Conservation (phyloP, 2,888 invertebrate species). For the Platynereis dumerilii region DNA sequence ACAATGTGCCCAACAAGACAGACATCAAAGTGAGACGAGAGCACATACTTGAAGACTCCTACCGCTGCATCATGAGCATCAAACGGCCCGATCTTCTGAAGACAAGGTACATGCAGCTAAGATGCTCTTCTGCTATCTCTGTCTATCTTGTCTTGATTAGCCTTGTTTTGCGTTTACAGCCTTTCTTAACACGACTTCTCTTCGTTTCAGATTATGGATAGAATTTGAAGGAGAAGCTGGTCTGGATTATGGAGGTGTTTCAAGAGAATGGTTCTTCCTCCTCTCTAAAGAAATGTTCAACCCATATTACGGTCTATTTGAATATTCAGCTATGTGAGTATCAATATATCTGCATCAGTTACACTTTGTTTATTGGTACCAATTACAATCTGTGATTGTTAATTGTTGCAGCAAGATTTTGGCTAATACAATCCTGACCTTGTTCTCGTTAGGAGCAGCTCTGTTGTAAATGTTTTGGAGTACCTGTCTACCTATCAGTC, state of each 20-base stretch:
- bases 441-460: too few species aligned
- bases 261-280: constrained; percentile 98
- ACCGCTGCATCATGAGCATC: constrained; percentile 90
- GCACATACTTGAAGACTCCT: constrained; percentile 96
- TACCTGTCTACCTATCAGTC: too few species aligned
- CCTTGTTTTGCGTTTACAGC: too few species aligned
- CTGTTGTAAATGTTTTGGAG: too few species aligned
- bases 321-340: constrained; percentile 96
- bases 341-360: background rate
- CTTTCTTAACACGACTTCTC: too few species aligned
- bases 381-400: too few species aligned
- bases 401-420: too few species aligned
- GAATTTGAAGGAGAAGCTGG: constrained; percentile 96
- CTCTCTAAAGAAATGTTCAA: constrained; percentile 99
- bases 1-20: constrained; percentile 95
- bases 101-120: constrained; percentile 67
- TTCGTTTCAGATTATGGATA: constrained; percentile 93
- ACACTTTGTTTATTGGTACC: too few species aligned
- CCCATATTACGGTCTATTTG: constrained; percentile 98
- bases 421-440: too few species aligned
- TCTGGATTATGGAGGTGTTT: constrained; percentile 93
- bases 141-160: too few species aligned
- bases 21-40: constrained; percentile 89
- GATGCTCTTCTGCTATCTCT: too few species aligned
- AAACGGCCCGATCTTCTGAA: constrained; percentile 90